These are phyloP conservation scores for Drosophila ananassae DNA, from an alignment of 1,140 invertebrate genomes.

Conservation along the genomic window DNA sequence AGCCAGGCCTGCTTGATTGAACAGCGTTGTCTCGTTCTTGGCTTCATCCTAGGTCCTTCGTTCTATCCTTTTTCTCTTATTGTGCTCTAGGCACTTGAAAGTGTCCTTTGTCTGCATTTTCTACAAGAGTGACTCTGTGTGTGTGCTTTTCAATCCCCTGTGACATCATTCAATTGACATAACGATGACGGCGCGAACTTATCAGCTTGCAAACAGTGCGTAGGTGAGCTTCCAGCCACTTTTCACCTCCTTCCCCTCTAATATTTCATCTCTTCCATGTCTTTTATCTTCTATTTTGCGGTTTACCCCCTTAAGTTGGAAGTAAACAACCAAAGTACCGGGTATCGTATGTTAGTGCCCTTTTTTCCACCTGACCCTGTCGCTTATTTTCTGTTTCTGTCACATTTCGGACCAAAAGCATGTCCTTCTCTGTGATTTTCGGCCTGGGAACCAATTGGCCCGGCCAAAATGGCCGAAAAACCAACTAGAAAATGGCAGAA, in stretches of 20 bases:
- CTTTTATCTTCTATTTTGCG: no score
- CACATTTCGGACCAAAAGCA: constrained; percentile 5
- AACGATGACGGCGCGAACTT: constrained; percentile 35
- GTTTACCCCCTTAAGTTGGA: no score
- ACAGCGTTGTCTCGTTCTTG: constrained; percentile 1
- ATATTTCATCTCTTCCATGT: no score
- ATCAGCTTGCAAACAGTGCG: constrained; percentile 12
- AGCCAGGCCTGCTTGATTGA: not conserved
- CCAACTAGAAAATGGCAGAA: not conserved
- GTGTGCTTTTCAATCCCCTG: constrained; percentile 12
- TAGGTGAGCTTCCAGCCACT: not conserved
- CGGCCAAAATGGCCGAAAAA: constrained; percentile 1
- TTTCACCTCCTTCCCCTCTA: not conserved
- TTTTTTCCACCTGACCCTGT: not conserved
- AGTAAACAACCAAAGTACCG: no score
- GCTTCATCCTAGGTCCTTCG: not conserved
- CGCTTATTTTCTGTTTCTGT: not conserved
- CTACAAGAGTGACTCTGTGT: not conserved
- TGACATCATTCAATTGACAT: constrained; percentile 70
- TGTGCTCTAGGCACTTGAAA: constrained; percentile 17
- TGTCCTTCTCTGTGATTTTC: not conserved
- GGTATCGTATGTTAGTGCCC: not conserved
- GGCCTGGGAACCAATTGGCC: constrained; percentile 29
- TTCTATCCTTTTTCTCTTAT: no score
- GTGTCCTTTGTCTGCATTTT: constrained; percentile 46